Evolutionary conservation across 2,888 invertebrate species (phyloP), one percentile per base, ranked within the genome.

Genomic region (Hecatera dysodea): DNA sequence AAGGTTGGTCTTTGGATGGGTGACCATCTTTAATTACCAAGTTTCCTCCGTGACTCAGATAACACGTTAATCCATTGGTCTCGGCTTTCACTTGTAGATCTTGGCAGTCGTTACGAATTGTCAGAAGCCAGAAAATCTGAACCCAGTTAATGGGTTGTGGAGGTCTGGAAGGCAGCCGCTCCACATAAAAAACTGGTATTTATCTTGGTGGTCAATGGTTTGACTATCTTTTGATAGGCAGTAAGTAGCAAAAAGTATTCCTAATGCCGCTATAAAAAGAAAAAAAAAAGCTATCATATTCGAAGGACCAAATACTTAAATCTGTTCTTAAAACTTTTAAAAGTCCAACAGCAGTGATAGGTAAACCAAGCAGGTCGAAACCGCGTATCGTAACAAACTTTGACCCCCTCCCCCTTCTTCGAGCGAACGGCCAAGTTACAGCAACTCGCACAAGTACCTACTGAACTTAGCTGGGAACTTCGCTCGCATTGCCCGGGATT

Each of bases 391-490:
- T 19, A 50, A 29, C 15, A 62, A 80, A 78, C 53, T 74, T 70
- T n/a, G 33, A 22, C 39, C 24, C 8, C 44, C 42, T 46, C 29
- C 62, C 29, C 6, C 29, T 24, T 61, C 57, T 44, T 39, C 55
- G 22, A 44, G 67, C 52, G 27, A 80, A 52, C 74, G 66, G 44
- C 68, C 24, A 80, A 80, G 74, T 80, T 78, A 36, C 24, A 64
- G 39, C 36, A 78, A 78, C 74, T 82, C 59, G 60, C 50, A 33
- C 56, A 61, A 73, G 73, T 73, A 65, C 55, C 67, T 42, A 48
- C 50, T 33, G 24, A 81, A 81, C 61, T 70, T 67, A 42, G 68
- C 52, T 67, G n/a, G 22, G 11, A 82, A 82, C 67, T 82, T 73
- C 24, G 50, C 64, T 82, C 39, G 33, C 56, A 60, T 68, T 60